phyloP scores from a whole-genome alignment of 2,888 invertebrate species.

The Capitulum mitella region DNA sequence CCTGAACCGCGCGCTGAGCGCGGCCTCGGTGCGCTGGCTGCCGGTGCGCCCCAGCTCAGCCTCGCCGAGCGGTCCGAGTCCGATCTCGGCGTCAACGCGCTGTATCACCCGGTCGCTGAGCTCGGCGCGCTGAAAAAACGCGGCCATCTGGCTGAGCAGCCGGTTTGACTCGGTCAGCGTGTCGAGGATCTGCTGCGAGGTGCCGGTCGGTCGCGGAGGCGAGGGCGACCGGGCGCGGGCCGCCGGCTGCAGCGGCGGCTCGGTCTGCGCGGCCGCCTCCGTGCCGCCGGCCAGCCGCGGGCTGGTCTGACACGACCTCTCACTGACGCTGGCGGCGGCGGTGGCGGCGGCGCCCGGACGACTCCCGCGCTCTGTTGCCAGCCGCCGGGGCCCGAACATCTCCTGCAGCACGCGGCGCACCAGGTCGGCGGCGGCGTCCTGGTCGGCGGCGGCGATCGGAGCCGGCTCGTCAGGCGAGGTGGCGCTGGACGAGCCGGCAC shows the following conservation, averaged over 20 bases:
- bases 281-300: neutral
- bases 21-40: neutral
- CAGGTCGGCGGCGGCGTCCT: neutral
- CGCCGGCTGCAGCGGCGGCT: neutral
- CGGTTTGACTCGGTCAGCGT: constrained; percentile 12
- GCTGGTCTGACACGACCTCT: neutral
- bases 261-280: neutral
- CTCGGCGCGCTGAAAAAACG: constrained; percentile 2
- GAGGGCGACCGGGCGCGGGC: neutral
- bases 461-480: neutral
- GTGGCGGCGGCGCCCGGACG: neutral
- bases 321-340: neutral
- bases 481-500: neutral
- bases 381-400: constrained; percentile 3
- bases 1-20: neutral
- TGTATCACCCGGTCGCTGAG: neutral
- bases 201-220: neutral
- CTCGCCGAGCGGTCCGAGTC: too few species aligned
- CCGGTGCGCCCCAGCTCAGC: neutral
- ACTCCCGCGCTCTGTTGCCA: neutral
- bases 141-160: neutral
- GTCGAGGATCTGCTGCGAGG: neutral
- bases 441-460: neutral
- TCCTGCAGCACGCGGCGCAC: constrained; percentile 8
- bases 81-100: neutral